phyloP scores from a whole-genome alignment of 2,113 vertebrate species.

The pig (Sus scrofa) region T2T-Sscrofa CM000812.6:128394501-128395000 shows the following conservation, averaged over 20 bases:
- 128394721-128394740: not conserved
- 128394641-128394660: constrained; percentile 2
- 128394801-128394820: not conserved
- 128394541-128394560: not conserved
- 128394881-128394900: not conserved
- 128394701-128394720: constrained; percentile 33
- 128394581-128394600: accelerated
- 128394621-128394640: not conserved
- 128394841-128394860: not conserved
- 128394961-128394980: not conserved
- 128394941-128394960: not conserved
- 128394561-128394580: not conserved
- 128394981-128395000: not conserved
- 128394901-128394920: not conserved
- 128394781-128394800: constrained; percentile 21
- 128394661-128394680: not conserved
- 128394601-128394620: not conserved
- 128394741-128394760: not conserved
- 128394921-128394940: not conserved
- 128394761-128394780: not conserved
- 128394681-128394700: constrained; percentile 7
- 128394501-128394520: not conserved
- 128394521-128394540: not conserved
- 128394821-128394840: not conserved
- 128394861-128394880: not conserved